Percentiles rank a stretch among this genome's conserved stretches.
Conservation (phyloP, 2,113 vertebrate genomes). For the Noturus placidus region DNA sequence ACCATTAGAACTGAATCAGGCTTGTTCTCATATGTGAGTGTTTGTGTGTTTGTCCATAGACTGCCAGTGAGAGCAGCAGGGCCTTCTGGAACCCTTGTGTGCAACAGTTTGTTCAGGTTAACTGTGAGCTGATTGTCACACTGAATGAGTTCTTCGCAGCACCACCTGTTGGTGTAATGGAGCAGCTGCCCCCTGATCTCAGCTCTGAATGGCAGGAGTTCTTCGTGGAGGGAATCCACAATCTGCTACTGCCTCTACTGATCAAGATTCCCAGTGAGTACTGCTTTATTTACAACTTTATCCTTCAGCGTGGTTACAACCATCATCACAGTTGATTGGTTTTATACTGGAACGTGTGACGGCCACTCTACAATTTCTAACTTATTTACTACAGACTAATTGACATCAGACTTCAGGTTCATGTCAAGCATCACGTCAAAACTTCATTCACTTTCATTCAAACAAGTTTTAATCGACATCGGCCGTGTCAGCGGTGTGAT, state of each 20-base stretch:
- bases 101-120: slow-evolving; percentile 87
- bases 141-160: slow-evolving; percentile 82
- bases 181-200: slow-evolving; percentile 80
- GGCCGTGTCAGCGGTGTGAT: background rate
- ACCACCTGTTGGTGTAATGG: slow-evolving; percentile 61
- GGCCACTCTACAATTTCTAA: background rate
- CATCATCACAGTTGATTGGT: background rate
- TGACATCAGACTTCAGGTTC: background rate
- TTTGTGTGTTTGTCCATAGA: slow-evolving; percentile 66
- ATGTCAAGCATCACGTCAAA: background rate
- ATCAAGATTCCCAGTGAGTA: slow-evolving; percentile 81
- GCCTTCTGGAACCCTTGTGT: slow-evolving; percentile 81
- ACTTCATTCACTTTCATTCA: background rate
- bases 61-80: slow-evolving; percentile 76
- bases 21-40: background rate
- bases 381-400: background rate
- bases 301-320: background rate
- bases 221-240: slow-evolving; percentile 89
- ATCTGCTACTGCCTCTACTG: slow-evolving; percentile 84
- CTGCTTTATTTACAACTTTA: background rate
- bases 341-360: background rate
- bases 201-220: slow-evolving; percentile 89
- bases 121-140: slow-evolving; percentile 78
- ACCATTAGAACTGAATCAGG: background rate
- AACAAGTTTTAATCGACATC: background rate